Base-by-base conservation (phyloP, 2,888 invertebrate species). In the Xanthia togata region DNA sequence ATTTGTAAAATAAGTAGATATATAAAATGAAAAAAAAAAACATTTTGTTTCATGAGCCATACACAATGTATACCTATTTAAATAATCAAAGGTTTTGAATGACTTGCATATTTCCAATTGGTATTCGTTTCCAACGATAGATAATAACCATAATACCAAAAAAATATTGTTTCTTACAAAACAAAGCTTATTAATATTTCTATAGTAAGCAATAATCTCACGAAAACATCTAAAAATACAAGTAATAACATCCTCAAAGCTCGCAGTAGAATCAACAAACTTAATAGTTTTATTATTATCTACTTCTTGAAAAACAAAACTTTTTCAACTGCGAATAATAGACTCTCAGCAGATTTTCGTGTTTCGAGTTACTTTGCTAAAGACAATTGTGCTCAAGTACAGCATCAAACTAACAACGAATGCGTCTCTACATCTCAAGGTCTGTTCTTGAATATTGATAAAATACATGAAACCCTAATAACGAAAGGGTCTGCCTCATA, bases 391-490 rank as follows among this genome's bases (percentile, higher is more conserved):
- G 38, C 38, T 70, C 31, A 63, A 67, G 47, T 64, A 55, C 14
- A 67, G 50, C 38, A 60, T 23, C 59, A 60, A 55, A 53, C 63
- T 79, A n/a, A 44, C 38, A 55, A 38, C 17, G 47, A 57, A 63
- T 26, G n/a, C 44, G 12, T 41, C 11, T 2, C 2, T 67, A 31
- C 23, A 31, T n/a, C 23, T 35, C n/a, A 35, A 3, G 35, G 9
- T n/a, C 31, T 60, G 31, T 67, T 71, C 62, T 41, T 60, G 31
- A 65, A 44, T 59, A 31, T 64, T 65, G 35, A 44, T 60, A 64
- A 78, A 64, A 41, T 69, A 53, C 53, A 64, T 53, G 35, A 64
- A 41, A 70, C 71, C 41, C n/a, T 53, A 41, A 64, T 71, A 50
- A 68, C 20, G 20, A 50, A 44, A 50, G 53, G 38, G 62, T n/a